Conservation (phyloP, 2,888 invertebrate species). For the Baccha elongata region DNA sequence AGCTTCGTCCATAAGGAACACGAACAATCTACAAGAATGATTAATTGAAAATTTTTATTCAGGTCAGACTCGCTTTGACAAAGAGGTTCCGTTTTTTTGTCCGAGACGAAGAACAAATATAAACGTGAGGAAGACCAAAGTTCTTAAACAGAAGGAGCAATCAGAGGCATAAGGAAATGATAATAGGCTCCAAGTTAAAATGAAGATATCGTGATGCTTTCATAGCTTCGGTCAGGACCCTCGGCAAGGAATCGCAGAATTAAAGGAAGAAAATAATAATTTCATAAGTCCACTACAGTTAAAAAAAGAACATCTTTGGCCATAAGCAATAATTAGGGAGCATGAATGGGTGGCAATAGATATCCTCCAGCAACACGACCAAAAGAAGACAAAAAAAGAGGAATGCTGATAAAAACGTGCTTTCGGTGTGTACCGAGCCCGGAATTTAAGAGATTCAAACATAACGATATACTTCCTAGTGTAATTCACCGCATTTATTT, state of each 20-base stretch:
- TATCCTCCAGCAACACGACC: conserved; percentile 27
- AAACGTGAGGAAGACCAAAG: conserved; percentile 34
- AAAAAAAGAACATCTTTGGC: too few species aligned
- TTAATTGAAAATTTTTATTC: conserved; percentile 74
- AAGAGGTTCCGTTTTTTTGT: conserved; percentile 48
- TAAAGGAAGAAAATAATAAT: conserved; percentile 62
- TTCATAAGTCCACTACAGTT: conserved; percentile 40
- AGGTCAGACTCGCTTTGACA: conserved; percentile 65
- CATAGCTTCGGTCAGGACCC: conserved; percentile 15
- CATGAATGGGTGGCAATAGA: conserved; percentile 33
- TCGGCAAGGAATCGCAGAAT: conserved; percentile 24
- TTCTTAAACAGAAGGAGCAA: conserved; percentile 59
- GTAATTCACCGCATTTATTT: conserved; percentile 60
- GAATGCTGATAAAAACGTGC: conserved; percentile 56
- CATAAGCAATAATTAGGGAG: conserved; percentile 46
- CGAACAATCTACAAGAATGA: conserved; percentile 51
- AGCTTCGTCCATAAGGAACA: conserved; percentile 32
- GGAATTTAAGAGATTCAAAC: conserved; percentile 15
- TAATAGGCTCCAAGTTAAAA: conserved; percentile 59
- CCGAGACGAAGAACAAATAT: neutral
- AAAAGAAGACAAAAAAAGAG: conserved; percentile 20
- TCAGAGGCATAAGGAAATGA: conserved; percentile 53
- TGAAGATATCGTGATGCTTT: conserved; percentile 51
- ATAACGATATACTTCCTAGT: conserved; percentile 70
- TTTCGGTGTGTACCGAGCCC: conserved; percentile 4